phyloP scores from a whole-genome alignment of 2,888 invertebrate genomes.

The Euproctis similis region DNA sequence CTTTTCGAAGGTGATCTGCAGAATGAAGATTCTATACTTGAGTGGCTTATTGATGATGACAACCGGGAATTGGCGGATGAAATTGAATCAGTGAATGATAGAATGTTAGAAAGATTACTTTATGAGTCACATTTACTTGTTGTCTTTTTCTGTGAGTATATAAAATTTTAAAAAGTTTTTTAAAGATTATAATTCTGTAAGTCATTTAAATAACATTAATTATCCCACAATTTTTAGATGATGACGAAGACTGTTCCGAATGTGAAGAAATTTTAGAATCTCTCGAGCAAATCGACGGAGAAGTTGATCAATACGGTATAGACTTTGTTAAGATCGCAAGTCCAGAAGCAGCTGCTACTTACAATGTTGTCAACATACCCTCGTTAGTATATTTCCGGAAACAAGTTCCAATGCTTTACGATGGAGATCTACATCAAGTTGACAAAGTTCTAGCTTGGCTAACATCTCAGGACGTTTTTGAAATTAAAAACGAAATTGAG shows the following conservation, averaged over 20 bases:
- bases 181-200: neutral
- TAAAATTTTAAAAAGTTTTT: neutral
- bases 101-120: conserved; percentile 90
- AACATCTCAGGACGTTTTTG: conserved; percentile 95
- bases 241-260: conserved; percentile 92
- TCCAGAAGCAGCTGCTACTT: conserved; percentile 86
- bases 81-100: conserved; percentile 93
- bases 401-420: conserved; percentile 89
- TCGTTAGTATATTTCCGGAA: conserved; percentile 91
- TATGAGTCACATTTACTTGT: conserved; percentile 91
- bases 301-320: conserved; percentile 94
- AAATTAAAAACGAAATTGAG: conserved; percentile 96
- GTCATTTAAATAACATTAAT: neutral
- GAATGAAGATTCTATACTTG: conserved; percentile 92
- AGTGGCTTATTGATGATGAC: conserved; percentile 95
- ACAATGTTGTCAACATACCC: conserved; percentile 88
- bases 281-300: conserved; percentile 95
- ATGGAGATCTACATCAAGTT: conserved; percentile 91
- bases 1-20: conserved; percentile 93
- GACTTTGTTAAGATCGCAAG: conserved; percentile 95
- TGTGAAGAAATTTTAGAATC: conserved; percentile 93
- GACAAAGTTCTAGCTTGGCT: conserved; percentile 91
- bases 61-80: conserved; percentile 95
- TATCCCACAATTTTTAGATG: conserved; percentile 46
- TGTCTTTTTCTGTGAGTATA: conserved; percentile 89